A percentile compares a stretch with the other conserved stretches of the same genome.
These are phyloP conservation scores for Pegoplata infirma DNA, from an alignment of 2,888 invertebrate genomes.

Conservation along the genomic window DNA sequence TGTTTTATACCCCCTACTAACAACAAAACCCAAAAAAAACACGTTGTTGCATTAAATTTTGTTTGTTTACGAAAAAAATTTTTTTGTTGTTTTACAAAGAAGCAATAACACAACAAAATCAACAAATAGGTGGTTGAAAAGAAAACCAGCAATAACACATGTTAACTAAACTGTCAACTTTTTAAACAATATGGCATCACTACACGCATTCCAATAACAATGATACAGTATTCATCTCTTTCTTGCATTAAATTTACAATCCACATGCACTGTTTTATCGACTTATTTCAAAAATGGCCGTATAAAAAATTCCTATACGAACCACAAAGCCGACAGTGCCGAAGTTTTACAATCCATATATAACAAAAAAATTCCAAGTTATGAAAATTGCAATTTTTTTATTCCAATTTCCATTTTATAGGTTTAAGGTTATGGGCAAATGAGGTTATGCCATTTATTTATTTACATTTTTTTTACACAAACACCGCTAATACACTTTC, in stretches of 20 bases:
- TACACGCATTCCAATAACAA: not conserved
- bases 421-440: conserved; percentile 68
- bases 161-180: not conserved
- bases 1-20: conserved; percentile 19
- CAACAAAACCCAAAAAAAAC: conserved; percentile 23
- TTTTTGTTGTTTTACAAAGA: too few relatives aligned
- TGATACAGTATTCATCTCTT: conserved; percentile 9
- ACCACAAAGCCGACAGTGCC: conserved; percentile 32
- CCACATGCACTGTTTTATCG: conserved; percentile 45
- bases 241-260: not conserved
- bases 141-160: conserved; percentile 16
- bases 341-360: conserved; percentile 55
- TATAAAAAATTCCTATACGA: conserved; percentile 30
- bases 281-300: conserved; percentile 10
- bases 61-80: conserved; percentile 25
- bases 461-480: conserved; percentile 64
- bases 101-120: not conserved
- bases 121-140: conserved; percentile 9
- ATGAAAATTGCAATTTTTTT: conserved; percentile 58
- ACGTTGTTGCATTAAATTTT: conserved; percentile 25
- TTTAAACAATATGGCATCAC: conserved; percentile 15
- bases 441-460: conserved; percentile 74
- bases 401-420: conserved; percentile 68
- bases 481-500: conserved; percentile 15
- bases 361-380: conserved; percentile 59